A percentile compares a stretch with the other conserved stretches of the same genome.
phyloP scores from a whole-genome alignment of 1,140 invertebrate species.

The Tetraneura akinire region DNA sequence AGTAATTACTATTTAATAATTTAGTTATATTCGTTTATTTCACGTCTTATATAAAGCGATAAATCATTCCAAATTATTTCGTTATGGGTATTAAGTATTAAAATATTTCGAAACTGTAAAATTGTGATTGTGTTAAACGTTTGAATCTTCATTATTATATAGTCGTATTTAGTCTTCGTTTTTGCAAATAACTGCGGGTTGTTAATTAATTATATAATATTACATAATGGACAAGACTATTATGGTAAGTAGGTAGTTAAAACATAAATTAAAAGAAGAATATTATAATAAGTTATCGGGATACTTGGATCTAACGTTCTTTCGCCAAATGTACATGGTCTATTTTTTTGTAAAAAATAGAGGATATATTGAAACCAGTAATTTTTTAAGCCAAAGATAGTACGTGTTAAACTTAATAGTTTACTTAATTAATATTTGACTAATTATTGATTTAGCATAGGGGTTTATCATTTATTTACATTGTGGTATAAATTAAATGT shows the following conservation, averaged over 20 bases:
- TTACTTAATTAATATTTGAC: slow-evolving; percentile 5
- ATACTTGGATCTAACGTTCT: too few relatives aligned
- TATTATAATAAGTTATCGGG: too few relatives aligned
- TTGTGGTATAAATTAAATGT: too few relatives aligned
- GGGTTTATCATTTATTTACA: neutral
- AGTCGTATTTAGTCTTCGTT: neutral
- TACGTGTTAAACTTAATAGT: neutral
- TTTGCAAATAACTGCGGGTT: neutral
- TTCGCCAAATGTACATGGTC: too few relatives aligned
- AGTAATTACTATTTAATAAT: too few relatives aligned
- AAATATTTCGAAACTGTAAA: neutral
- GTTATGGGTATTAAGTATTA: neutral
- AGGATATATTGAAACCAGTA: too few relatives aligned
- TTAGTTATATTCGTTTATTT: too few relatives aligned
- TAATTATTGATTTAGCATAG: neutral
- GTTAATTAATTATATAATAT: neutral
- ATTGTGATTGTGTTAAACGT: neutral
- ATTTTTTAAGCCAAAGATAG: slow-evolving; percentile 13
- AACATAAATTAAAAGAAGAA: too few relatives aligned
- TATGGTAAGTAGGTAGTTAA: too few relatives aligned
- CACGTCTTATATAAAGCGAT: too few relatives aligned
- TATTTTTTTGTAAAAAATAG: too few relatives aligned
- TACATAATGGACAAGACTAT: too few relatives aligned
- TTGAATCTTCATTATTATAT: neutral
- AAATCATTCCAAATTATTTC: neutral